Evolutionary conservation across 2,113 vertebrate genomes (phyloP).

Genomic region (Rhinoderma darwinii): DNA sequence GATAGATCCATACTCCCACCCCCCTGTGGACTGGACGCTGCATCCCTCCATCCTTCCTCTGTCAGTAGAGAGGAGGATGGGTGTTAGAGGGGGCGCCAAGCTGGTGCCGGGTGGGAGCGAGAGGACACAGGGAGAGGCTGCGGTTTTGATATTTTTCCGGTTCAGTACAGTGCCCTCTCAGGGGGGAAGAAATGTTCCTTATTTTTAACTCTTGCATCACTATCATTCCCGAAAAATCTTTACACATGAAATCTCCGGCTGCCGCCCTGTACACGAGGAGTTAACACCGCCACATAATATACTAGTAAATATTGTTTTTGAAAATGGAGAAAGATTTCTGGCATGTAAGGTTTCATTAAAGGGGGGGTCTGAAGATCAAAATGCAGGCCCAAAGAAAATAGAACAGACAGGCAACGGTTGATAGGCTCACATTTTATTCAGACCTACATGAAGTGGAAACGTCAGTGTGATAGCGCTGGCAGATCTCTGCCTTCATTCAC

Average conservation of each 20-base stretch:
- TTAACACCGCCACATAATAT: neutral
- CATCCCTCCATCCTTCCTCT: slow-evolving; percentile 84
- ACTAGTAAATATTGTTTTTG: slow-evolving; percentile 32
- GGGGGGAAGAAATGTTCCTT: slow-evolving; percentile 37
- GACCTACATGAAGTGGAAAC: slow-evolving; percentile 14
- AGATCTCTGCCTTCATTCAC: neutral
- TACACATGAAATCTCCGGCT: neutral
- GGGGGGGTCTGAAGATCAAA: neutral
- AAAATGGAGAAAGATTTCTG: neutral
- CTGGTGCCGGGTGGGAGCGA: slow-evolving; percentile 63
- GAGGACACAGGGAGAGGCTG: slow-evolving; percentile 64
- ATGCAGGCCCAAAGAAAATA: slow-evolving; percentile 7
- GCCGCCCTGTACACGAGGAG: neutral
- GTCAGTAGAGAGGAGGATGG: slow-evolving; percentile 74
- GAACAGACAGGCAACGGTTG: neutral
- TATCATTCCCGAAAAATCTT: neutral
- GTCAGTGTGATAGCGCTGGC: neutral
- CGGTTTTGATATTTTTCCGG: slow-evolving; percentile 72
- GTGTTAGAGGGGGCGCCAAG: slow-evolving; percentile 68
- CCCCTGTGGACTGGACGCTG: slow-evolving; percentile 79
- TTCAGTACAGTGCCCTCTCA: slow-evolving; percentile 66
- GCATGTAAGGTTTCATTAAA: slow-evolving; percentile 9
- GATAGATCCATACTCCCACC: slow-evolving; percentile 68
- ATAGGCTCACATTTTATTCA: neutral
- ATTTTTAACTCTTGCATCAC: neutral